Conservation (phyloP, 2,113 vertebrate genomes). For the Zingel zingel region DNA sequence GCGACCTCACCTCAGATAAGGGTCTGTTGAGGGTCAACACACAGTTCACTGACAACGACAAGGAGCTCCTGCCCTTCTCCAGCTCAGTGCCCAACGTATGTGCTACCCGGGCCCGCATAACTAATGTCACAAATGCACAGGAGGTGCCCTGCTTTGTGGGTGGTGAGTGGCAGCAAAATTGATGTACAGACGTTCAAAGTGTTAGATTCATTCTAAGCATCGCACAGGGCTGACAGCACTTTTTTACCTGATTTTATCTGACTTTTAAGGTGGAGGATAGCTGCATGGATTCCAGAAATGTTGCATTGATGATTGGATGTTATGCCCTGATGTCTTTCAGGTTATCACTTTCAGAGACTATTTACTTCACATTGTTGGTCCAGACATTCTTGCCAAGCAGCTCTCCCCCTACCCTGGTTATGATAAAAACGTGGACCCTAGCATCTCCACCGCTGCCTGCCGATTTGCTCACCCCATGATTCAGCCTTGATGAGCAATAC, state of each 20-base stretch:
- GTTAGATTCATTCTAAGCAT: background rate
- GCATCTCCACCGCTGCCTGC: constrained; percentile 88
- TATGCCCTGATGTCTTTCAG: constrained; percentile 67
- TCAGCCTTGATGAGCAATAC: constrained; percentile 86
- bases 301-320: background rate
- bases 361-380: constrained; percentile 83
- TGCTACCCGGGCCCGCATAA: constrained; percentile 63
- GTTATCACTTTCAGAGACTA: constrained; percentile 90
- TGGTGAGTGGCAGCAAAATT: constrained; percentile 67
- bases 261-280: constrained; percentile 72
- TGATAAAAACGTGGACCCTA: constrained; percentile 83
- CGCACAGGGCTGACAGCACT: background rate
- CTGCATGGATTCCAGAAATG: background rate
- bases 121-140: constrained; percentile 1
- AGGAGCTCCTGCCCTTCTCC: constrained; percentile 82
- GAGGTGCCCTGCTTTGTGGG: constrained; percentile 82
- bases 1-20: constrained; percentile 63
- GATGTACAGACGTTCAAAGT: background rate
- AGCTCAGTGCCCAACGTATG: constrained; percentile 61
- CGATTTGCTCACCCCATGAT: constrained; percentile 89
- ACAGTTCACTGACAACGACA: constrained; percentile 64
- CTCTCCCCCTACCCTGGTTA: constrained; percentile 85
- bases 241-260: background rate
- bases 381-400: constrained; percentile 36
- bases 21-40: constrained; percentile 81